A percentile compares a stretch with the other conserved stretches of the same genome.
phyloP scores from a whole-genome alignment of 2,797 vertebrate species.

The Takifugu ocellatus region DNA sequence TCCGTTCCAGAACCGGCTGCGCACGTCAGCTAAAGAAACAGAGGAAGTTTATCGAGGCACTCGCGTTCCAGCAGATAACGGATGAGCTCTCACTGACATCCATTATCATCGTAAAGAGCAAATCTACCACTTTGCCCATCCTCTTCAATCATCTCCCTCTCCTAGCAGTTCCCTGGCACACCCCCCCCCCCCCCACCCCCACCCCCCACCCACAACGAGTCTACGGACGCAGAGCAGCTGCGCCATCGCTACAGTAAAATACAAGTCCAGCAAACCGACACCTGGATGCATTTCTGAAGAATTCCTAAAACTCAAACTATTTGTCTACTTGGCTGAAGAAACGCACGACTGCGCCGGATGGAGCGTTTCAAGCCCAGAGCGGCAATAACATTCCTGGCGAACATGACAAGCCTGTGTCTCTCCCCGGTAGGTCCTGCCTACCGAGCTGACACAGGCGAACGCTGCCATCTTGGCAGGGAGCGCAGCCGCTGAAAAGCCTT shows the following conservation, averaged over 20 bases:
- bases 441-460: conserved; percentile 38
- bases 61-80: conserved; percentile 36
- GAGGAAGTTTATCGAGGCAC: conserved; percentile 19
- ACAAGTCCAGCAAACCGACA: conserved; percentile 10
- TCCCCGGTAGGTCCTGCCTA: conserved; percentile 46
- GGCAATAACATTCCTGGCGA: conserved; percentile 36
- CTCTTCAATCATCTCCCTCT: conserved; percentile 1
- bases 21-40: conserved; percentile 5
- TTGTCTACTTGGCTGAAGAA: conserved; percentile 8
- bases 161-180: background rate
- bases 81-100: conserved; percentile 23
- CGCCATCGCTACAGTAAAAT: conserved; percentile 15
- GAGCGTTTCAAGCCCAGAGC: conserved; percentile 29
- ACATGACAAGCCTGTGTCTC: conserved; percentile 28
- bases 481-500: conserved; percentile 42
- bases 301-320: conserved; percentile 23
- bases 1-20: no score
- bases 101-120: conserved; percentile 3
- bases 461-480: conserved; percentile 58
- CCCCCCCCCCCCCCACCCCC: background rate
- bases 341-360: conserved; percentile 12
- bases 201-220: background rate
- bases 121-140: background rate
- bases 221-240: conserved; percentile 33
- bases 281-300: conserved; percentile 8